phyloP scores from a whole-genome alignment of 2,113 vertebrate genomes.

The Stigmatopora nigra region DNA sequence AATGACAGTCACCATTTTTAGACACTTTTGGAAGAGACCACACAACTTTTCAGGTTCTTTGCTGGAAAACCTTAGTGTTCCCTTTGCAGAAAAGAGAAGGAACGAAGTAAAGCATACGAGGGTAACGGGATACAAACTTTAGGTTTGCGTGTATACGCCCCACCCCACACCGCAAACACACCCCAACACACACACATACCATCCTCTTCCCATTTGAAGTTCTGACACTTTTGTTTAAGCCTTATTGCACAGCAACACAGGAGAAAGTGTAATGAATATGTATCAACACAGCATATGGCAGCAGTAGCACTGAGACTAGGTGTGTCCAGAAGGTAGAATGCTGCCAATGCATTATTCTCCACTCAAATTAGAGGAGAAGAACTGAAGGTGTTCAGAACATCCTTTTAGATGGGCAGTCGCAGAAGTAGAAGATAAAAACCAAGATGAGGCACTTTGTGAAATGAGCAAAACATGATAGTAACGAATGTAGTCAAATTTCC shows the following conservation, averaged over 20 bases:
- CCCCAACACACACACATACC: too few species aligned
- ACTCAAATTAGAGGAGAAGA: conserved; percentile 64
- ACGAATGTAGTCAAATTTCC: conserved; percentile 51
- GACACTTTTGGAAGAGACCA: conserved; percentile 14
- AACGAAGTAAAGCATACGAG: conserved; percentile 10
- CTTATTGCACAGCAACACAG: conserved; percentile 52
- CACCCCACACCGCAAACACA: too few species aligned
- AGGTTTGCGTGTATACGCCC: conserved; percentile 3
- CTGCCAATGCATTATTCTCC: conserved; percentile 71
- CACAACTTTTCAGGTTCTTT: conserved; percentile 1
- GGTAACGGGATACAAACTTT: conserved; percentile 42
- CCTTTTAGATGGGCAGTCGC: conserved; percentile 44
- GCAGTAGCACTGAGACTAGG: conserved; percentile 70
- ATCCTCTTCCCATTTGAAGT: conserved; percentile 62
- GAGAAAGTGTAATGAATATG: conserved; percentile 74
- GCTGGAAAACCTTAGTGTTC: not conserved
- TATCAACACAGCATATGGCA: conserved; percentile 73
- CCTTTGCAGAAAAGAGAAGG: conserved; percentile 12
- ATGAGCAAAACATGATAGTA: conserved; percentile 39
- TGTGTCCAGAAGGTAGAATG: conserved; percentile 76
- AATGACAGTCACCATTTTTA: conserved; percentile 30
- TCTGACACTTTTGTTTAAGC: conserved; percentile 64
- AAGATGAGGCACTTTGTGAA: conserved; percentile 21
- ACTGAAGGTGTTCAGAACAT: conserved; percentile 40
- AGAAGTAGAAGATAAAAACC: conserved; percentile 35